Evolutionary conservation across 2,888 invertebrate species (phyloP).

Genomic region (Diaprepes abbreviatus): DNA sequence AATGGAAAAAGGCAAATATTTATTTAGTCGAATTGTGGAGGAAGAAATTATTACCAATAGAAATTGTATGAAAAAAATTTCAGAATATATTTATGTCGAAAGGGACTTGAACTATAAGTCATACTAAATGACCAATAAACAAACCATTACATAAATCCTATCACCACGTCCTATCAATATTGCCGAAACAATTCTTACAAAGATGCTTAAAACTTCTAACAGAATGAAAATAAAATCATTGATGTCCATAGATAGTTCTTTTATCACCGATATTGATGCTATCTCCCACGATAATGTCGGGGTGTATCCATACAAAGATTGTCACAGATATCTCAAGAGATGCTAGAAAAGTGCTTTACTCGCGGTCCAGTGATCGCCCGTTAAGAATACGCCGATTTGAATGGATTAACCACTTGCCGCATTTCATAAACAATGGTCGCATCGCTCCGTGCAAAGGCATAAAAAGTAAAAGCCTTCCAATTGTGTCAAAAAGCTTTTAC

Average conservation of each 20-base stretch:
- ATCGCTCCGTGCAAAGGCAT: conserved; percentile 55
- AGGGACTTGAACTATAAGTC: too few species aligned
- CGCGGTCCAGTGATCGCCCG: conserved; percentile 57
- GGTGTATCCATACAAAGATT: conserved; percentile 46
- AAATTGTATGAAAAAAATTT: too few species aligned
- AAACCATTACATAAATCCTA: too few species aligned
- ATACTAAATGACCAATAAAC: too few species aligned
- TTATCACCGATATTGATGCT: conserved; percentile 23
- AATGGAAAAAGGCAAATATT: too few species aligned
- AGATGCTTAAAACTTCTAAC: neutral
- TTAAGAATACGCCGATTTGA: conserved; percentile 59
- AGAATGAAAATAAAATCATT: conserved; percentile 48
- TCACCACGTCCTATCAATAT: neutral
- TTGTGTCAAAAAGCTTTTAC: conserved; percentile 70
- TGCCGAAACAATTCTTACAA: conserved; percentile 8
- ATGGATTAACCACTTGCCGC: conserved; percentile 60
- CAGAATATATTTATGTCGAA: too few species aligned
- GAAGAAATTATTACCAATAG: too few species aligned
- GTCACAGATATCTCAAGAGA: conserved; percentile 45
- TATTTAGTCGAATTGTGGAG: too few species aligned
- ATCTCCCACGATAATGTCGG: conserved; percentile 45
- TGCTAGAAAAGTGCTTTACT: conserved; percentile 41
- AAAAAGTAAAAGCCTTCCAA: conserved; percentile 60
- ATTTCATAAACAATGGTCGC: conserved; percentile 59
- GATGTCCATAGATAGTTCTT: conserved; percentile 19